Evolutionary conservation across 1,140 invertebrate species (phyloP).

Genomic region (Drosophila pectinifera): DNA sequence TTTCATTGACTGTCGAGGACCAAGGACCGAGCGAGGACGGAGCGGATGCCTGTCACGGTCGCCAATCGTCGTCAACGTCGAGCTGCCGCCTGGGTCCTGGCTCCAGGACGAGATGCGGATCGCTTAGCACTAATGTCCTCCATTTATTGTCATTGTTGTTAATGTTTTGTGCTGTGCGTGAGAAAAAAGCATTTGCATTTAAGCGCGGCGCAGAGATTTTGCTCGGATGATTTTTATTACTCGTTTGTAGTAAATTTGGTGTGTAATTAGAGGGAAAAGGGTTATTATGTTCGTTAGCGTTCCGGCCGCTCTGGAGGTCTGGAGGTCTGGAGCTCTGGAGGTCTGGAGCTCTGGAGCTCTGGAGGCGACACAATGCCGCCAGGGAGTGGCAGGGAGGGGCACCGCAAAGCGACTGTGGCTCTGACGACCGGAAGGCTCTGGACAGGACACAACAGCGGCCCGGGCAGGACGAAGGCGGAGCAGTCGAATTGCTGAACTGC

Average conservation of each 20-base stretch:
- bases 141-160: conserved; percentile 82
- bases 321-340: no score
- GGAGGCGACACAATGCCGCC: no score
- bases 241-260: conserved; percentile 80
- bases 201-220: conserved; percentile 70
- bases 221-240: conserved; percentile 80
- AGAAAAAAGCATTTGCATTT: conserved; percentile 81
- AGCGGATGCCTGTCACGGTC: conserved; percentile 51
- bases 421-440: conserved; percentile 44
- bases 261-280: conserved; percentile 76
- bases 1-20: conserved; percentile 68
- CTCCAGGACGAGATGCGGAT: conserved; percentile 27
- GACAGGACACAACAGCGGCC: conserved; percentile 13
- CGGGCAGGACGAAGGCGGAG: conserved; percentile 1
- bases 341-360: no score
- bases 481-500: conserved; percentile 7
- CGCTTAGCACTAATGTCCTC: conserved; percentile 80
- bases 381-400: no score
- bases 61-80: conserved; percentile 38
- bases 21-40: no score
- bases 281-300: conserved; percentile 70
- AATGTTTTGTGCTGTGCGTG: conserved; percentile 76
- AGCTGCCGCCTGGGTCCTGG: neutral
- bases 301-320: no score
- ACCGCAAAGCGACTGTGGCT: conserved; percentile 39